phyloP scores from a whole-genome alignment of 1,140 invertebrate species.

The Eriosoma lanigerum region DNA sequence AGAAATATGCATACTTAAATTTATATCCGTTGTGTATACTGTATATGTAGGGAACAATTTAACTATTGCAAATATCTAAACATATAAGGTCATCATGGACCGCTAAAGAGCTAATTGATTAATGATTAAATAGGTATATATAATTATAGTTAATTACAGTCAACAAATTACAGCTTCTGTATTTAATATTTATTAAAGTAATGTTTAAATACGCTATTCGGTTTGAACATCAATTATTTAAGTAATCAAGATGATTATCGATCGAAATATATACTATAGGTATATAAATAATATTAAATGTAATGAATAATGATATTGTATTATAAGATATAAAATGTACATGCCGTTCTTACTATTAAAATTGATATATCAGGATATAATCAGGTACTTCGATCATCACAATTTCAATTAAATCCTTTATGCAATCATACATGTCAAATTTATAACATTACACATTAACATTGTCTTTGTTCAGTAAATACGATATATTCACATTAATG shows the following conservation, averaged over 20 bases:
- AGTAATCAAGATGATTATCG: not conserved
- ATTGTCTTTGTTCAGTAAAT: not conserved
- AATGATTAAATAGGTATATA: too few relatives aligned
- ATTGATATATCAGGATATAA: not conserved
- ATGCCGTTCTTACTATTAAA: not conserved
- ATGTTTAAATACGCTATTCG: not conserved
- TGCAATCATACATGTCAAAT: constrained; percentile 5
- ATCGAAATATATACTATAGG: not conserved
- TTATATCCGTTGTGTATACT: not conserved
- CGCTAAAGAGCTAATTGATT: constrained; percentile 12
- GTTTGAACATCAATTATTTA: not conserved
- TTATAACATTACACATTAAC: not conserved
- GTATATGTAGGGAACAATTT: not conserved
- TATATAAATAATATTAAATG: not conserved
- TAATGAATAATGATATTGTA: not conserved
- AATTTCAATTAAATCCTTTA: not conserved
- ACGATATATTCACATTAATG: constrained; percentile 4
- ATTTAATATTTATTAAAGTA: not conserved
- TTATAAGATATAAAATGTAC: not conserved
- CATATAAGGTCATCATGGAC: constrained; percentile 13
- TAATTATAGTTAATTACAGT: not conserved
- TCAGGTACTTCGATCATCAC: not conserved
- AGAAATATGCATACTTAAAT: not conserved
- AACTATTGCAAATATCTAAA: constrained; percentile 10
- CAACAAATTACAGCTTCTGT: constrained; percentile 19